Percentiles rank a stretch among this genome's conserved stretches.
Conservation (phyloP, 2,797 vertebrate genomes). For the Helarctos malayanus region DNA sequence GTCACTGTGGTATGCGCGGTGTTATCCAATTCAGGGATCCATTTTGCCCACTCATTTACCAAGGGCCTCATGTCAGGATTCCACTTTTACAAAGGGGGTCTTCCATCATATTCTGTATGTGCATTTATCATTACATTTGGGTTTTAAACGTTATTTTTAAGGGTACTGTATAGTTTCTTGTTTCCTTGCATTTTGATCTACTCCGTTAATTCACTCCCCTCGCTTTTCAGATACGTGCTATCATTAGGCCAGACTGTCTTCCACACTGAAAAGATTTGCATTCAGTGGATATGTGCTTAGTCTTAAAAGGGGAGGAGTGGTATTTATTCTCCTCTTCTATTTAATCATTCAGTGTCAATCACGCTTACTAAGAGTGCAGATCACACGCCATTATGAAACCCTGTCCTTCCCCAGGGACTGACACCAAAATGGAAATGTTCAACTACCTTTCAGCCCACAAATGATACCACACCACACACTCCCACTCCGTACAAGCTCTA, state of each 20-base stretch:
- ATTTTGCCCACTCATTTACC: constrained; percentile 84
- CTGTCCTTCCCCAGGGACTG: constrained; percentile 80
- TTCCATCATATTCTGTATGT: constrained; percentile 66
- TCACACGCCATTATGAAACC: constrained; percentile 80
- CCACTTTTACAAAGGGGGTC: constrained; percentile 73
- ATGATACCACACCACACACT: constrained; percentile 21
- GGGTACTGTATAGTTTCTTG: constrained; percentile 49
- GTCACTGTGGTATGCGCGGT: constrained; percentile 81
- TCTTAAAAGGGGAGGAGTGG: constrained; percentile 72
- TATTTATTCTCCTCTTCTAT: constrained; percentile 85
- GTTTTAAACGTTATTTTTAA: constrained; percentile 69
- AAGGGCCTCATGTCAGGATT: constrained; percentile 79
- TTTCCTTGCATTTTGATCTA: constrained; percentile 29
- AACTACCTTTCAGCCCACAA: constrained; percentile 75
- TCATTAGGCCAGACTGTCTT: constrained; percentile 67
- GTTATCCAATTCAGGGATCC: constrained; percentile 87
- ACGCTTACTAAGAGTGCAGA: constrained; percentile 73
- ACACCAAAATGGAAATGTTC: constrained; percentile 82
- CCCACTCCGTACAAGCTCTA: not conserved
- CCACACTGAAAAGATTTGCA: constrained; percentile 64
- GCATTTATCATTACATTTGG: constrained; percentile 56
- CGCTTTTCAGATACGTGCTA: constrained; percentile 71
- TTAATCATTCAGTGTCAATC: constrained; percentile 85
- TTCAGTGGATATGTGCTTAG: constrained; percentile 75
- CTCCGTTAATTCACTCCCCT: constrained; percentile 5